A percentile compares a stretch with the other conserved stretches of the same genome.
Evolutionary conservation across 2,113 vertebrate species (phyloP).

Genomic region (Sula dactylatra): DNA sequence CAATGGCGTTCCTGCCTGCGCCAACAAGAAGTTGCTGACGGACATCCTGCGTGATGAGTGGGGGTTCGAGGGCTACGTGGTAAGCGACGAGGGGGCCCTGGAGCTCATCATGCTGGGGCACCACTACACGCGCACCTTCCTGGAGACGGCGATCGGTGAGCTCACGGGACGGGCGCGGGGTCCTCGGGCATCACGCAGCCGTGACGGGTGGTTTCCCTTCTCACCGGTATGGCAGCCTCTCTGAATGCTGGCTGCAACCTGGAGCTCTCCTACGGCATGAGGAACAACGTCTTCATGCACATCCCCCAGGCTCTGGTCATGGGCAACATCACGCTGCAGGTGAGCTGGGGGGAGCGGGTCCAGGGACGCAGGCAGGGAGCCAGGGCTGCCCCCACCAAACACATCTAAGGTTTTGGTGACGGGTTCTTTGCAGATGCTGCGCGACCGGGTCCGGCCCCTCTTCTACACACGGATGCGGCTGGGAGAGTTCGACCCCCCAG

Average conservation of each 20-base stretch:
- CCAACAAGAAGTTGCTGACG: conserved; percentile 65
- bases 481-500: conserved; percentile 69
- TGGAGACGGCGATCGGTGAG: conserved; percentile 66
- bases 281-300: conserved; percentile 52
- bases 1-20: conserved; percentile 60
- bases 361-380: fast-evolving
- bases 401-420: fast-evolving
- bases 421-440: conserved; percentile 33
- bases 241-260: conserved; percentile 65
- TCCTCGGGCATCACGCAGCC: fast-evolving
- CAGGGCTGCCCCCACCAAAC: neutral
- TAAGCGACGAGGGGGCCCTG: conserved; percentile 68
- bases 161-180: fast-evolving
- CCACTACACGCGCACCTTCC: conserved; percentile 49
- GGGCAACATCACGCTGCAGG: conserved; percentile 67
- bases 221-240: neutral
- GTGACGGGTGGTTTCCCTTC: fast-evolving
- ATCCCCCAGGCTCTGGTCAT: conserved; percentile 47
- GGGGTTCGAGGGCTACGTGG: conserved; percentile 70
- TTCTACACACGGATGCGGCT: conserved; percentile 66
- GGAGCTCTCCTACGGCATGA: conserved; percentile 49
- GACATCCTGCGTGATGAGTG: conserved; percentile 69
- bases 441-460: conserved; percentile 52
- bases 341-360: neutral
- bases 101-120: conserved; percentile 67